Evolutionary conservation across 2,113 vertebrate species (phyloP), one percentile per base, ranked within the genome.

Genomic region (Leucosticte australis): DNA sequence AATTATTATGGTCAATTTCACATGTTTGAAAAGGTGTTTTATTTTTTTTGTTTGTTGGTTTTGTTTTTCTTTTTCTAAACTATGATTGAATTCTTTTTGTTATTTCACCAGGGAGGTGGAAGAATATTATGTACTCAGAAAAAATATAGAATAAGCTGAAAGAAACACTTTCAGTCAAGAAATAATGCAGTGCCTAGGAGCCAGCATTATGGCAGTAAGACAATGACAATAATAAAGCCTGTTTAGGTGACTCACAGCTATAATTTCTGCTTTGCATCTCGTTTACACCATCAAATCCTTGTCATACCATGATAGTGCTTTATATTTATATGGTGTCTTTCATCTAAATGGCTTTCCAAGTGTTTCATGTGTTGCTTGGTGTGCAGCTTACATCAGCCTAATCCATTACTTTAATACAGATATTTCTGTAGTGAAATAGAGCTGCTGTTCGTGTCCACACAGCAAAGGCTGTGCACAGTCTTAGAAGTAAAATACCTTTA

Each of bases 211-310:
- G 30, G 67, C 74, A 75, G 62, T 83, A 82, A 92, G 90, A 90
- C 67, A 95, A 85, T 35, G 56, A 17, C 65, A 91, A 74, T 82
- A 59, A 76, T 80, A 55, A 92, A 80, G 71, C 57, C 30, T 73
- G 20, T 85, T 87, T 23, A 78, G 71, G 79, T 96, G 93, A 95
- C 90, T 96, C 85, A 86, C 35, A 39, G 60, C 69, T 90, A 90
- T 95, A 88, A 69, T 94, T 96, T 92, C 89, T 94, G 71, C 21
- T 94, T 93, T 94, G 50, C 70, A 88, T 90, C 63, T 91, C 46
- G 39, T 92, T 95, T 92, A 78, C 56, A 59, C 28, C 3, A 4
- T 81, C 71, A 89, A 86, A 80, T 56, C 50, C 75, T 67, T 93
- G 85, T 92, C 75, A 81, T 37, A 1, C 50, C 49, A 52, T 1